Evolutionary conservation across 1,140 invertebrate genomes (phyloP), one percentile per base, ranked within the genome.

Genomic region (Aphidius ervi): DNA sequence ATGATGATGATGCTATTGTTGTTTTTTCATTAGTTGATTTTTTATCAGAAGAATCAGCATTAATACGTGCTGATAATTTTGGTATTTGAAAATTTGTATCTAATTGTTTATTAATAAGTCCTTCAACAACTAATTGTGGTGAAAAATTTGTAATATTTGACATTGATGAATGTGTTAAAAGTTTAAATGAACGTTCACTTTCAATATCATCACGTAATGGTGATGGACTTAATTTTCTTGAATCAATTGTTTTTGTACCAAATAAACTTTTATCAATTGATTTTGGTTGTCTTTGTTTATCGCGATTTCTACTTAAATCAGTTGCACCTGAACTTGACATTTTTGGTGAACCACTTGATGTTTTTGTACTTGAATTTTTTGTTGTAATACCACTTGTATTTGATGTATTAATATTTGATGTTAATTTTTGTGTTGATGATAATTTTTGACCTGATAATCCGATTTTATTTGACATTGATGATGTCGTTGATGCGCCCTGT

Each of bases 41-140:
- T 20, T 77, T 76, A 1, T 76, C 73, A 0, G 56, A 43, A 6
- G 59, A 61, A 4, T 75, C 69, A 63, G 76, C 64, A n/a, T 79
- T 75, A 0, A 49, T 71, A 50, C 85, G 70, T 0, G 85, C 85
- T 0, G 88, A 89, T 55, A 92, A 70, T 76, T 93, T 93, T 0
- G 91, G 91, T 69, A 93, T 93, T 79, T 93, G 90, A 80, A 92
- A 93, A 70, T 91, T 92, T 1, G 89, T 90, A 69, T 92, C 89
- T 7, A 92, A 54, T 52, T 52, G 73, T 20, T 88, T 86, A 67
- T 91, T 92, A 48, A 89, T 89, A 16, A 90, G 75, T 10, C 88
- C 87, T 69, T 90, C 88, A 63, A 90, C 86, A 42, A 86, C 78
- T 0, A 82, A 58, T 37, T 82, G 79, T 0, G 80, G 71, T 5